Conservation (phyloP, 2,797 vertebrate species). For the Gallinago nigripennis region DNA sequence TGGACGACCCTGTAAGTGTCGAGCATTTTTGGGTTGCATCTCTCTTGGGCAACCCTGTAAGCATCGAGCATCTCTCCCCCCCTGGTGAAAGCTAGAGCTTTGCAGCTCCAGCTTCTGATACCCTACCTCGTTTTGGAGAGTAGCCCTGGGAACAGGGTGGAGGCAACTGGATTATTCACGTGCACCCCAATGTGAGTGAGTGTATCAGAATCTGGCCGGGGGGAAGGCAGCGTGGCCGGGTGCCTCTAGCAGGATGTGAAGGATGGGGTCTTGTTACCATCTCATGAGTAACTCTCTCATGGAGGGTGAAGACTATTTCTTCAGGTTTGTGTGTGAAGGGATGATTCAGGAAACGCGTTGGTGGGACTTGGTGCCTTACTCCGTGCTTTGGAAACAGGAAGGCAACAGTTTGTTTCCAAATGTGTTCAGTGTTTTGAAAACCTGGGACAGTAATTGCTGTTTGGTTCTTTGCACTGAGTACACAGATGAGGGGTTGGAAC, state of each 20-base stretch:
- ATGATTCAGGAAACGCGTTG: background rate
- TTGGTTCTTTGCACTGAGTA: background rate
- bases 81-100: background rate
- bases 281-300: background rate
- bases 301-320: background rate
- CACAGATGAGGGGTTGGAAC: background rate
- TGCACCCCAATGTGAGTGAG: background rate
- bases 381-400: conserved; percentile 22
- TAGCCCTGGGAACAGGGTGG: background rate
- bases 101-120: conserved; percentile 42
- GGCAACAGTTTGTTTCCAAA: conserved; percentile 21
- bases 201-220: background rate
- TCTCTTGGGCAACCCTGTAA: background rate
- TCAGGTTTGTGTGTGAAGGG: background rate
- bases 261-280: background rate
- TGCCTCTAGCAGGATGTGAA: background rate
- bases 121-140: conserved; percentile 42
- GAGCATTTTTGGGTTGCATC: background rate
- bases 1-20: background rate
- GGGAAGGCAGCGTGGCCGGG: fast-evolving
- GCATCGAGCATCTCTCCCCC: background rate
- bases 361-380: background rate
- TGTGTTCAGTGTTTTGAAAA: background rate
- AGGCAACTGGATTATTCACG: conserved; percentile 1
- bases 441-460: background rate